Evolutionary conservation across 2,888 invertebrate species (phyloP).

Genomic region (Synanthedon myopaeformis): DNA sequence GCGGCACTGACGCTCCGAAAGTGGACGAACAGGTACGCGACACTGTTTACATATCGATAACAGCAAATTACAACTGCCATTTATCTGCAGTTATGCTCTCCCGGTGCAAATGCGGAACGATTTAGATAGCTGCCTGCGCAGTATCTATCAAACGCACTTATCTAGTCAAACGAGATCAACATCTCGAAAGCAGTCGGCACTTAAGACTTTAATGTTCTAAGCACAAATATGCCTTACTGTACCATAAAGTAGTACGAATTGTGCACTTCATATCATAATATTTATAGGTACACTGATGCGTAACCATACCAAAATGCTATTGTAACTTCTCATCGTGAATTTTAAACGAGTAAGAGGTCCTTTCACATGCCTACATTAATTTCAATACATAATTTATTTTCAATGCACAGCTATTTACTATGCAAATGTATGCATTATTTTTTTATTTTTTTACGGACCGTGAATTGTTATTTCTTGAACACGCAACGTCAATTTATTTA

Average conservation of each 20-base stretch:
- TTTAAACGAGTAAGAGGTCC: constrained; percentile 20
- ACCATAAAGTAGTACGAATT: too few relatives aligned
- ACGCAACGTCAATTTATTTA: too few relatives aligned
- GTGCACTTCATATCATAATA: constrained; percentile 10
- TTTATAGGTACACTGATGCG: constrained; percentile 14
- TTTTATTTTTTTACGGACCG: too few relatives aligned
- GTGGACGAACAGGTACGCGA: constrained; percentile 68
- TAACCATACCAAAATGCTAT: constrained; percentile 19
- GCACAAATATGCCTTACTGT: constrained; percentile 10
- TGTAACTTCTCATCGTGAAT: constrained; percentile 19
- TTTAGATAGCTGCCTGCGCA: constrained; percentile 31
- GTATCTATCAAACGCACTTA: constrained; percentile 22
- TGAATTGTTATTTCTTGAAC: too few relatives aligned
- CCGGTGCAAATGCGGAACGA: constrained; percentile 23
- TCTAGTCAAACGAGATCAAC: constrained; percentile 28
- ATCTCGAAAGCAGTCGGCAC: constrained; percentile 33
- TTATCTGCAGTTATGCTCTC: constrained; percentile 23
- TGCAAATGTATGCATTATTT: neutral
- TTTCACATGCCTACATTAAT: constrained; percentile 17
- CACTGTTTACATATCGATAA: constrained; percentile 64
- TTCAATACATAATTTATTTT: constrained; percentile 5
- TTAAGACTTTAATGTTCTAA: constrained; percentile 21
- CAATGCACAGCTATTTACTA: neutral
- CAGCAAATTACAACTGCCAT: constrained; percentile 54
- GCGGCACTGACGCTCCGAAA: constrained; percentile 60